Conservation (phyloP, 2,888 invertebrate species). For the Schizaphis graminum region DNA sequence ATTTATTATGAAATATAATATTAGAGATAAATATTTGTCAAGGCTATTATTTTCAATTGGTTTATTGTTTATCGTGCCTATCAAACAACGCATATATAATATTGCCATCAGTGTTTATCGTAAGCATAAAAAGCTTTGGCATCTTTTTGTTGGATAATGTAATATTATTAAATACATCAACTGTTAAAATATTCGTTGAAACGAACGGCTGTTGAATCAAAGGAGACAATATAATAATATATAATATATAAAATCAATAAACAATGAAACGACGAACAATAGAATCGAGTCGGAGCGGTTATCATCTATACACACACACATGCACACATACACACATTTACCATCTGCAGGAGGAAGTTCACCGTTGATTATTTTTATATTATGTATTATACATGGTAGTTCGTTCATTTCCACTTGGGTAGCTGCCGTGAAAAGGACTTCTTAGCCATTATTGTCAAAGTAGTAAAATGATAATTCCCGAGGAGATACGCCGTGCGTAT, state of each 20-base stretch:
- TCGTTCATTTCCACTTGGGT: neutral
- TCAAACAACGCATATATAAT: neutral
- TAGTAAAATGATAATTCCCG: neutral
- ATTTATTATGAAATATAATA: neutral
- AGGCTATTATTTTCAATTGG: neutral
- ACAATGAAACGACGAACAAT: neutral
- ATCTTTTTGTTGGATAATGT: neutral
- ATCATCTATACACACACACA: neutral
- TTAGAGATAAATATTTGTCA: neutral
- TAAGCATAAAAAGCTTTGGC: neutral
- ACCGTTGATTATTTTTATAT: too few species aligned
- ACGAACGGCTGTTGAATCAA: neutral
- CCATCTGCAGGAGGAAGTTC: neutral
- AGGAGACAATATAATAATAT: neutral
- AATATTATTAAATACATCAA: neutral
- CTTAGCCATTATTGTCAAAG: neutral
- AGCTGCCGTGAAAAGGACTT: neutral
- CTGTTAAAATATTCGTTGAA: neutral
- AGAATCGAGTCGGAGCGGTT: neutral
- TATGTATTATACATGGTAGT: neutral
- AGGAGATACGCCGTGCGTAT: neutral
- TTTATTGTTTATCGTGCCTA: neutral
- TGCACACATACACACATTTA: neutral
- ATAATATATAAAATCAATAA: neutral
- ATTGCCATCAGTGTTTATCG: neutral